A percentile compares a stretch with the other conserved stretches of the same genome.
Evolutionary conservation across 2,113 vertebrate species (phyloP).

Genomic region (Pollimyrus isidori): DNA sequence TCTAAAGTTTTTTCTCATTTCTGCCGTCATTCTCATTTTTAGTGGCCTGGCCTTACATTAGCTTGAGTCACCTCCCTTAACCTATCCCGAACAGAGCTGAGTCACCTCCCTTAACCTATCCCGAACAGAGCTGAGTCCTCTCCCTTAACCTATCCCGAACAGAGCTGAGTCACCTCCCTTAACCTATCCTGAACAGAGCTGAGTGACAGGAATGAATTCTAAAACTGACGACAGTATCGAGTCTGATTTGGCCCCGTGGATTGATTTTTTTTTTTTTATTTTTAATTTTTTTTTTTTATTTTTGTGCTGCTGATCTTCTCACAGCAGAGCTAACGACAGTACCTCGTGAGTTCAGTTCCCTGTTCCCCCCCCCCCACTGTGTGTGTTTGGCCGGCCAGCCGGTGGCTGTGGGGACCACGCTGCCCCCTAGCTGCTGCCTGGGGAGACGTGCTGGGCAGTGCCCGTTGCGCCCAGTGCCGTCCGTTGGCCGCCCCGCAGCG

Average conservation of each 20-base stretch:
- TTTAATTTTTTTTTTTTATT: too few species aligned
- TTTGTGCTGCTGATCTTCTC: not conserved
- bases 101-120: too few species aligned
- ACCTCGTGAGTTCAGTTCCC: slow-evolving; percentile 16
- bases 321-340: not conserved
- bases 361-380: not conserved
- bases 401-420: not conserved
- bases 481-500: not conserved
- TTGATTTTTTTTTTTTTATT: too few species aligned
- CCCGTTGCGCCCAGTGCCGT: not conserved
- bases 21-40: not conserved
- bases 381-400: not conserved
- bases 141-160: not conserved
- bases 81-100: not conserved
- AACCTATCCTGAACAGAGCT: not conserved
- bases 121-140: not conserved
- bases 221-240: not conserved
- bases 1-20: not conserved
- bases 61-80: not conserved
- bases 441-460: not conserved
- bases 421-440: not conserved
- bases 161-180: not conserved
- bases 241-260: not conserved
- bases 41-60: not conserved
- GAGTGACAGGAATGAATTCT: not conserved